Conservation (phyloP, 2,888 invertebrate genomes). For the Heliothis peltigera region DNA sequence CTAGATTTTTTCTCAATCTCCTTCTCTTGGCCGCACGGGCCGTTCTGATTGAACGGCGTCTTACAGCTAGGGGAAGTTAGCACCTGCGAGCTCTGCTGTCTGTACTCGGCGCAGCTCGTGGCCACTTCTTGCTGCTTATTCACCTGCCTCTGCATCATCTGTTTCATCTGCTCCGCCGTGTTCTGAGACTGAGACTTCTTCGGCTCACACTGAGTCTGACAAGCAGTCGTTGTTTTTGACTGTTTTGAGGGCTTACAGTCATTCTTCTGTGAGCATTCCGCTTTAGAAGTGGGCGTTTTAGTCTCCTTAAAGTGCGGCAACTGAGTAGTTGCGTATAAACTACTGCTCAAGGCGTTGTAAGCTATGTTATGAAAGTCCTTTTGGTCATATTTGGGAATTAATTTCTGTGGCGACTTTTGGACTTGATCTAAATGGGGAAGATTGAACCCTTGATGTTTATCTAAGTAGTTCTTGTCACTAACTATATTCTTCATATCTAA, state of each 20-base stretch:
- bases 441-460: constrained; percentile 90
- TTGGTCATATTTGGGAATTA: constrained; percentile 88
- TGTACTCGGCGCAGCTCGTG: constrained; percentile 81
- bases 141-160: constrained; percentile 83
- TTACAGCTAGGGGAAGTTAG: constrained; percentile 82
- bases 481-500: constrained; percentile 86
- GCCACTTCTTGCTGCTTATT: constrained; percentile 80
- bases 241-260: constrained; percentile 85
- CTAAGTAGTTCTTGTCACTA: constrained; percentile 90
- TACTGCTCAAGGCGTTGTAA: constrained; percentile 83
- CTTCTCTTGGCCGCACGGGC: constrained; percentile 81
- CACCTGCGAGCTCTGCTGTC: constrained; percentile 82
- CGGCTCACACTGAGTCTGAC: constrained; percentile 85
- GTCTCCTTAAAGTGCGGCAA: constrained; percentile 86
- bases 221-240: constrained; percentile 83
- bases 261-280: constrained; percentile 82
- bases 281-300: constrained; percentile 79
- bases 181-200: constrained; percentile 78
- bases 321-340: constrained; percentile 81
- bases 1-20: constrained; percentile 86
- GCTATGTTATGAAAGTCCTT: constrained; percentile 87
- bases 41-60: constrained; percentile 78
- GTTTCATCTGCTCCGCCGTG: constrained; percentile 82
- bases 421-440: constrained; percentile 90
- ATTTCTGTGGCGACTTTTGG: constrained; percentile 91